Evolutionary conservation across 2,797 vertebrate genomes (phyloP), one percentile per base, ranked within the genome.

Genomic region (Gorsachius magnificus): DNA sequence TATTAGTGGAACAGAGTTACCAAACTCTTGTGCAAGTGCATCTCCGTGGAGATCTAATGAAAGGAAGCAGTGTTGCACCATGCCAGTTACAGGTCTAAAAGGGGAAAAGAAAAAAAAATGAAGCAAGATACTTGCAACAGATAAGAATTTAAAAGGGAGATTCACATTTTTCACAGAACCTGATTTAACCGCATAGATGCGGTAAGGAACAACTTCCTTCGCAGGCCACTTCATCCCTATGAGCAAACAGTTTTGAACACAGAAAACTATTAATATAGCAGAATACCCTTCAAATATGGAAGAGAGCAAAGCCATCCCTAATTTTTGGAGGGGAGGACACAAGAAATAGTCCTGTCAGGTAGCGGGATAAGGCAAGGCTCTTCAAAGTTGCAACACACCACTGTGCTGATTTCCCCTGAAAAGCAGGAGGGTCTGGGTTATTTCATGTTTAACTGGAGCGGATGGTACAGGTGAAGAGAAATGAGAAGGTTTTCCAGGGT

Each of bases 11-110:
- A 87, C 83, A 88, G 64, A 74, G 87, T 76, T 51, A 60, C 20
- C 48, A 1, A 57, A 16, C 64, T 74, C 89, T 95, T 94, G 80
- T 93, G 93, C 85, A 96, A 96, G 82, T 9, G 26, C 83, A 76
- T 48, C n/a, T 83, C 66, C 63, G 70, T 53, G 29, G 54, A 76
- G 63, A 66, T 31, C 38, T 89, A 31, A 63, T 26, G 70, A 51
- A 72, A 69, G 87, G 89, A 87, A 81, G 69, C 33, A n/a, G 71
- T 6, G 28, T 88, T 92, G 85, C 87, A 72, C 58, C 87, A 82
- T 46, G 25, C 46, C 22, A 31, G 13, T 33, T 74, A 50, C 13
- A 5, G 29, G 68, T 48, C 72, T 26, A 1, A 33, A 25, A 35
- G 29, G 29, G 33, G 57, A 29, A 20, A 22, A 83, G 58, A n/a